Conservation (phyloP, 2,797 vertebrate genomes). For the Sylvilagus floridanus region DNA sequence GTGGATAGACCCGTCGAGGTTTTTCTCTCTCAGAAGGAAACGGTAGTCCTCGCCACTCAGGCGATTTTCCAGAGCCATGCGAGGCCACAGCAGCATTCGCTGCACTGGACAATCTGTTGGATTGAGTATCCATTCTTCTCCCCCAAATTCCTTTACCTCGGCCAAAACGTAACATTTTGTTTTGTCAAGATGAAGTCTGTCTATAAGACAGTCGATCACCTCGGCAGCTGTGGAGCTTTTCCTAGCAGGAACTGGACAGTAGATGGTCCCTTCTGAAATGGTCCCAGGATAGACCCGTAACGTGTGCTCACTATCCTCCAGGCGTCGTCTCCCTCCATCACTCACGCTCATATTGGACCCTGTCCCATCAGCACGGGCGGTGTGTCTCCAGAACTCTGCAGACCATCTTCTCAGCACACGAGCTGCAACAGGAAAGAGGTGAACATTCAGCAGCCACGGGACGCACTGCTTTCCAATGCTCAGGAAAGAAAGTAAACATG, state of each 20-base stretch:
- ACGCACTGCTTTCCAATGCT: constrained; percentile 32
- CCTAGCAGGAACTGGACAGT: constrained; percentile 96
- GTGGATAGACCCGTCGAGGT: constrained; percentile 97
- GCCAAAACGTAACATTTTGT: constrained; percentile 96
- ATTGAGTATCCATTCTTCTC: constrained; percentile 99
- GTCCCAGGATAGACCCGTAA: constrained; percentile 96
- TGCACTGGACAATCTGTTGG: constrained; percentile 97
- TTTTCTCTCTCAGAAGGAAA: constrained; percentile 97
- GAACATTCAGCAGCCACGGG: constrained; percentile 60
- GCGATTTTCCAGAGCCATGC: constrained; percentile 96
- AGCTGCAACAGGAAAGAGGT: constrained; percentile 85
- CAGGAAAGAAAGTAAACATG: constrained; percentile 26
- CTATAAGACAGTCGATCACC: constrained; percentile 96
- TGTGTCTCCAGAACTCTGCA: constrained; percentile 81
- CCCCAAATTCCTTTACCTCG: constrained; percentile 99
- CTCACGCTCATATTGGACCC: constrained; percentile 97
- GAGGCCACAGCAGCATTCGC: constrained; percentile 99
- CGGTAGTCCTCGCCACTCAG: constrained; percentile 96
- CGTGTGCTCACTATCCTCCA: constrained; percentile 96
- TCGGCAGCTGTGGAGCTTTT: constrained; percentile 97
- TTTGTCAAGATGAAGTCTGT: constrained; percentile 94
- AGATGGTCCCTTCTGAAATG: constrained; percentile 97
- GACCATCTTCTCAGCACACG: constrained; percentile 90
- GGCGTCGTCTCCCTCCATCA: constrained; percentile 98
- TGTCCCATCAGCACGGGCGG: constrained; percentile 94